phyloP scores from a whole-genome alignment of 1,140 invertebrate genomes.

The Brachionus angularis region DNA sequence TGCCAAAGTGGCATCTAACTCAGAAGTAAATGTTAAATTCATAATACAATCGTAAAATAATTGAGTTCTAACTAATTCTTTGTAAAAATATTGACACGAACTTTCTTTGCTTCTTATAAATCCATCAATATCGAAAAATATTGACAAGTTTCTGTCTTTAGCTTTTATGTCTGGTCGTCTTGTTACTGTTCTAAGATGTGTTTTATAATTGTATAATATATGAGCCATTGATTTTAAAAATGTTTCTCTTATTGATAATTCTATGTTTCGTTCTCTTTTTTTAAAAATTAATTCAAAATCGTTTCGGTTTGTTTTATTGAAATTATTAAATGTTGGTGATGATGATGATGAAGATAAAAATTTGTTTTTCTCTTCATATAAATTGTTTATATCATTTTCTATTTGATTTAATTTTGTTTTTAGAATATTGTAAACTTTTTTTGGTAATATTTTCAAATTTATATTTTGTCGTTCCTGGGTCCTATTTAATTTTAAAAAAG shows the following conservation, averaged over 20 bases:
- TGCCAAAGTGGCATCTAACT: constrained; percentile 82
- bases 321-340: too few relatives aligned
- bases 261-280: constrained; percentile 60
- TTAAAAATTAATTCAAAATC: constrained; percentile 36
- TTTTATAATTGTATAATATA: constrained; percentile 83
- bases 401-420: too few relatives aligned
- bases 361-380: too few relatives aligned
- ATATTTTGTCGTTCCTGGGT: too few relatives aligned
- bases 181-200: constrained; percentile 85
- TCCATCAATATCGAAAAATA: constrained; percentile 55
- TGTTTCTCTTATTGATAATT: constrained; percentile 90
- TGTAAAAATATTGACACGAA: constrained; percentile 83
- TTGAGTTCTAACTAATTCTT: constrained; percentile 82
- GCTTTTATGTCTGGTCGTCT: constrained; percentile 80
- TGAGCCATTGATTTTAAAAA: constrained; percentile 92
- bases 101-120: constrained; percentile 68
- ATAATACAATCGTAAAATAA: constrained; percentile 98
- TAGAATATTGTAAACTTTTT: too few relatives aligned
- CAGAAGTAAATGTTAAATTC: constrained; percentile 94
- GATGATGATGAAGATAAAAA: too few relatives aligned
- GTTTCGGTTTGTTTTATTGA: too few relatives aligned
- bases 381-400: too few relatives aligned
- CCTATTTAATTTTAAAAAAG: too few relatives aligned
- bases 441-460: too few relatives aligned
- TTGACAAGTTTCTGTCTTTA: constrained; percentile 72